Conservation (phyloP, 2,113 vertebrate genomes). For the Pundamilia nyererei region DNA sequence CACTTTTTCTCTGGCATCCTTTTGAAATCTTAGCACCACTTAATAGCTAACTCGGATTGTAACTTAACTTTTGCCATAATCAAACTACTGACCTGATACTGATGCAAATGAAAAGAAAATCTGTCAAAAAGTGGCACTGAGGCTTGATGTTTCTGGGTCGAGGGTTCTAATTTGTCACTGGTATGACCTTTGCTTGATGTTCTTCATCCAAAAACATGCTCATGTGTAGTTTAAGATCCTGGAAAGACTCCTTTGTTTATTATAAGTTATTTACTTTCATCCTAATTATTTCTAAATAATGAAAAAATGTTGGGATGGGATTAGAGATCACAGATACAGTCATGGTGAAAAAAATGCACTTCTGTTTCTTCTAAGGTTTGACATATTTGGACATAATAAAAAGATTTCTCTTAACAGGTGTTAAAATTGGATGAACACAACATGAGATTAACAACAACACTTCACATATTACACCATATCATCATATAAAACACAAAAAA, state of each 20-base stretch:
- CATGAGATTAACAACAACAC: background rate
- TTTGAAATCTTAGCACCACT: background rate
- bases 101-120: background rate
- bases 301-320: background rate
- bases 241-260: background rate
- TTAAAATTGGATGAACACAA: background rate
- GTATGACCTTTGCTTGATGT: background rate
- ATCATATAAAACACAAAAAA: background rate
- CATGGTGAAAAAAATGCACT: background rate
- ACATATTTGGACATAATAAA: background rate
- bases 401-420: background rate
- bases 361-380: background rate
- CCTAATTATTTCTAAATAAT: background rate
- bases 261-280: background rate
- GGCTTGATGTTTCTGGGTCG: background rate
- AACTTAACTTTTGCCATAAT: background rate
- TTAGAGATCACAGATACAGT: background rate
- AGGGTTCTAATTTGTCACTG: background rate
- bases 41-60: background rate
- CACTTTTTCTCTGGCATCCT: background rate
- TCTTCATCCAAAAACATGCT: background rate
- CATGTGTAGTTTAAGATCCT: background rate
- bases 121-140: background rate
- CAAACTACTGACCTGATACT: background rate
- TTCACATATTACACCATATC: background rate